Conservation (phyloP, 2,888 invertebrate species). For the Glyphotaelius pellucidus region DNA sequence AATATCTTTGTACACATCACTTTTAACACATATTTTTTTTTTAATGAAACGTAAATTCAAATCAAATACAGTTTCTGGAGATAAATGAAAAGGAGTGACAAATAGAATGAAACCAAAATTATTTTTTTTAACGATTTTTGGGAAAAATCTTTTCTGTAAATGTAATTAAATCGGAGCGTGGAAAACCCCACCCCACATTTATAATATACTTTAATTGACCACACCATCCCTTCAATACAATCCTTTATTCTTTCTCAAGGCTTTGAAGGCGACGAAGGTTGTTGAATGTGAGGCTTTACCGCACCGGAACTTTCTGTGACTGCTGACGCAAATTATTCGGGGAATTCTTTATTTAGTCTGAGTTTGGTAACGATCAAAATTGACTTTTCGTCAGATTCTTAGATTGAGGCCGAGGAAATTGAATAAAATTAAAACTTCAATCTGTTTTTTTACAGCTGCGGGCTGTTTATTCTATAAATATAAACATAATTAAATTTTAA, state of each 20-base stretch:
- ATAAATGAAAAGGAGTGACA: no score
- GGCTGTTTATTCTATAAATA: not conserved
- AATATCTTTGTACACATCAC: no score
- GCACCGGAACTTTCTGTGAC: not conserved
- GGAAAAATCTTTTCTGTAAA: no score
- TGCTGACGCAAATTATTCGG: slow-evolving; percentile 29
- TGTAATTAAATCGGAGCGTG: not conserved
- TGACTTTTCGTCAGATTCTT: not conserved
- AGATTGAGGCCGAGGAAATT: not conserved
- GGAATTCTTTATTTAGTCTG: slow-evolving; percentile 36
- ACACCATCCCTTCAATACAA: not conserved
- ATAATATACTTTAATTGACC: slow-evolving; percentile 7
- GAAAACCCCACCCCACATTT: not conserved
- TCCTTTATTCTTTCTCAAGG: not conserved
- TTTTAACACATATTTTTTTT: no score
- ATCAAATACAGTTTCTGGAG: no score
- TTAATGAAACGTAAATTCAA: no score
- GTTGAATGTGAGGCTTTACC: not conserved
- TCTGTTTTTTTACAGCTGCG: not conserved
- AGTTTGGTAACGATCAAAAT: not conserved
- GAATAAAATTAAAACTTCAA: not conserved
- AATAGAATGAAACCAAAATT: no score
- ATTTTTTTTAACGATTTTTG: no score
- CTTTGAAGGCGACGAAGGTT: not conserved
- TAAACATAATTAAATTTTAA: not conserved